Conservation (phyloP, 1,140 invertebrate genomes). For the Acyrthosiphon pisum region DNA sequence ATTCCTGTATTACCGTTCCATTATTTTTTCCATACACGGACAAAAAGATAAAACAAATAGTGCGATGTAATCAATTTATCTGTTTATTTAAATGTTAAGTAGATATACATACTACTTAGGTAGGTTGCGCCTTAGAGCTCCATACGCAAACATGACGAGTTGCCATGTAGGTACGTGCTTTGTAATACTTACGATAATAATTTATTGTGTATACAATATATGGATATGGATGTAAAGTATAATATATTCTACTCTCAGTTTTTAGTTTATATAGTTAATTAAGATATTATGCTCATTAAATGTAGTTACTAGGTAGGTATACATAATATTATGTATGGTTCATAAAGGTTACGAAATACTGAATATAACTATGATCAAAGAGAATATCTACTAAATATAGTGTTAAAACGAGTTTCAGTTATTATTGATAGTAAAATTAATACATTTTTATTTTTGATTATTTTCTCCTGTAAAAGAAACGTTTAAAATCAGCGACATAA, state of each 20-base stretch:
- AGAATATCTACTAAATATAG: background rate
- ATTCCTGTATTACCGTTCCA: conserved; percentile 28
- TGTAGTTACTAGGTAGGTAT: background rate
- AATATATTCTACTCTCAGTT: background rate
- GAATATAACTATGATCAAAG: background rate
- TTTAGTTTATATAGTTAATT: background rate
- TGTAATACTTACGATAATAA: background rate
- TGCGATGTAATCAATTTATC: background rate
- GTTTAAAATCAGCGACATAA: background rate
- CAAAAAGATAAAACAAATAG: background rate
- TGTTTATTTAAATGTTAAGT: background rate
- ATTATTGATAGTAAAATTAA: background rate
- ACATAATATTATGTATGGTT: background rate
- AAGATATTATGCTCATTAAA: background rate
- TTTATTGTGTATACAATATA: background rate
- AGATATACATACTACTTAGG: background rate
- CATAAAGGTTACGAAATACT: background rate
- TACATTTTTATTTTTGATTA: background rate
- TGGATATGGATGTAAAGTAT: background rate
- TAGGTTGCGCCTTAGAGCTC: background rate
- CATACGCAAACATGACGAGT: background rate
- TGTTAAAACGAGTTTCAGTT: background rate
- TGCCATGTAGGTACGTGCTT: background rate
- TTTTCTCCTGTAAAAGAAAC: background rate
- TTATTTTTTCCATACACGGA: background rate